Percentiles rank a stretch among this genome's conserved stretches.
Evolutionary conservation across 92 coral and sea anemone genomes (phyloP).

Genomic region (Porites lobata): DNA sequence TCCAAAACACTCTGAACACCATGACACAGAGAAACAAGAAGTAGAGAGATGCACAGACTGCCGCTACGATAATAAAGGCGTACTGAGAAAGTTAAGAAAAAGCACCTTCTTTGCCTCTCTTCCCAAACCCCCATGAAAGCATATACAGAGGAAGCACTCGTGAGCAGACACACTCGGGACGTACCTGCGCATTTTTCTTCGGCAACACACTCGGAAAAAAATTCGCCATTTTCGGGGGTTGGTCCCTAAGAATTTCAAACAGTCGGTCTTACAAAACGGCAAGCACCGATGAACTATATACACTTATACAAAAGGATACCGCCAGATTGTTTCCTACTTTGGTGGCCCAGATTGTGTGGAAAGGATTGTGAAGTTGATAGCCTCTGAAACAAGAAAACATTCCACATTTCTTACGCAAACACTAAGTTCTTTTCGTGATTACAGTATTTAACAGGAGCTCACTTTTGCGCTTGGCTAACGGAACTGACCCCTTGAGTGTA

Average conservation of each 20-base stretch:
- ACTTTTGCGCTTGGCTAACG: too few species aligned
- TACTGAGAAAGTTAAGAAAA: slow-evolving; percentile 72
- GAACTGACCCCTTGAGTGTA: too few species aligned
- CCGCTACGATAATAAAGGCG: slow-evolving; percentile 91
- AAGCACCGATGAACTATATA: too few species aligned
- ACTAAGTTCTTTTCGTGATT: not conserved
- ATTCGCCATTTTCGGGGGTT: too few species aligned
- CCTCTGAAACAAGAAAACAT: slow-evolving; percentile 75
- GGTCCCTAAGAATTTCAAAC: too few species aligned
- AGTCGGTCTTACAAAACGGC: too few species aligned
- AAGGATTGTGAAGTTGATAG: slow-evolving; percentile 93
- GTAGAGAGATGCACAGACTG: slow-evolving; percentile 87
- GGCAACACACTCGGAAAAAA: too few species aligned
- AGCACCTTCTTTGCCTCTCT: not conserved
- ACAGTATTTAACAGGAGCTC: too few species aligned
- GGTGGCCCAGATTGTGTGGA: slow-evolving; percentile 96
- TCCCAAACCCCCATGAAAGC: too few species aligned
- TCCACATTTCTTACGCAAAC: not conserved
- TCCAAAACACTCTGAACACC: slow-evolving; percentile 93
- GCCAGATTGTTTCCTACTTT: slow-evolving; percentile 85
- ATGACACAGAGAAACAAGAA: slow-evolving; percentile 91
- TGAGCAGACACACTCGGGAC: too few species aligned
- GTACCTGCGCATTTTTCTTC: too few species aligned
- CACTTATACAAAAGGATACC: slow-evolving; percentile 84
- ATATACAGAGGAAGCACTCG: too few species aligned